A percentile compares a stretch with the other conserved stretches of the same genome.
phyloP scores from a whole-genome alignment of 2,888 invertebrate genomes.

The Drosophila imparisetae region DNA sequence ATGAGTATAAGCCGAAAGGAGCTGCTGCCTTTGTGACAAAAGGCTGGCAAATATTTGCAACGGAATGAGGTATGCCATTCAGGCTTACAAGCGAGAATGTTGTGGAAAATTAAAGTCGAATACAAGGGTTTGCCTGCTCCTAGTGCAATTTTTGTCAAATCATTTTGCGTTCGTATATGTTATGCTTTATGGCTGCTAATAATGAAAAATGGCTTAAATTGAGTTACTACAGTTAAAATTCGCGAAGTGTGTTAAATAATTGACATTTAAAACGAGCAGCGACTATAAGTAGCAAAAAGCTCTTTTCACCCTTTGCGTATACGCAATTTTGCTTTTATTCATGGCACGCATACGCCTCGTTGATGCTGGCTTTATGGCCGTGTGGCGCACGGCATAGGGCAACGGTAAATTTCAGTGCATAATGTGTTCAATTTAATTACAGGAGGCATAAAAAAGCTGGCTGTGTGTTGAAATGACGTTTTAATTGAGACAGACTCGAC shows the following conservation, averaged over 20 bases:
- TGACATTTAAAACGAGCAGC: conserved; percentile 66
- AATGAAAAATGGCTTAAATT: conserved; percentile 63
- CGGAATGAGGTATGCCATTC: conserved; percentile 3
- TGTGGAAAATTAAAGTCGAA: conserved; percentile 32
- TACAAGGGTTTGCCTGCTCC: conserved; percentile 6
- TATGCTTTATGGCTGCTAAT: conserved; percentile 61
- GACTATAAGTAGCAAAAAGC: conserved; percentile 33
- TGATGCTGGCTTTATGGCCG: conserved; percentile 40
- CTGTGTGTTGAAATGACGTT: conserved; percentile 34
- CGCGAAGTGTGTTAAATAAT: conserved; percentile 60
- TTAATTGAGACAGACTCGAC: conserved; percentile 50
- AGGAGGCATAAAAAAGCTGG: conserved; percentile 45
- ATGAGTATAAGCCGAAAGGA: conserved; percentile 24
- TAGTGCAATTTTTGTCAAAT: conserved; percentile 40
- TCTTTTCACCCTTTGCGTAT: conserved; percentile 35
- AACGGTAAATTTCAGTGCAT: conserved; percentile 28
- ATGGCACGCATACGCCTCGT: conserved; percentile 55
- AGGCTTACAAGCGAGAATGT: conserved; percentile 2
- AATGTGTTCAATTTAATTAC: conserved; percentile 64
- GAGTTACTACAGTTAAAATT: conserved; percentile 59
- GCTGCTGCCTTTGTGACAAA: conserved; percentile 39
- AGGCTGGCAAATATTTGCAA: conserved; percentile 32
- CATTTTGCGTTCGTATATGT: conserved; percentile 41
- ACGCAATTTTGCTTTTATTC: conserved; percentile 23
- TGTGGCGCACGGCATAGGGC: background rate